Evolutionary conservation across 1,140 invertebrate species (phyloP).

Genomic region (Diachasmimorpha longicaudata): DNA sequence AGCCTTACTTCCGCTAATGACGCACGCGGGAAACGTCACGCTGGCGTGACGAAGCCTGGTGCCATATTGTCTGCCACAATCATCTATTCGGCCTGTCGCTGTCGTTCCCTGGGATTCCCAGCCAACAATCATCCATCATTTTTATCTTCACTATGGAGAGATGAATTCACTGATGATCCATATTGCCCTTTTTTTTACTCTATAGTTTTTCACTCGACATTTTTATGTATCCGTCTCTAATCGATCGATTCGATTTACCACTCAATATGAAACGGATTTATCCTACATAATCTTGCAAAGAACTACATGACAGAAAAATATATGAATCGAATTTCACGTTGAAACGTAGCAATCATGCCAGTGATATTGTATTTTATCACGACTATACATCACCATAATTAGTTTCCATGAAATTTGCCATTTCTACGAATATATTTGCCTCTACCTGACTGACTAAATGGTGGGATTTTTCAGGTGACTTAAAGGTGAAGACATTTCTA

Average conservation of each 20-base stretch:
- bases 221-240: neutral
- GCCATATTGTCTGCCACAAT: constrained; percentile 59
- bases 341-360: neutral
- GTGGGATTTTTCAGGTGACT: neutral
- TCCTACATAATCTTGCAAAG: neutral
- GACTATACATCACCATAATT: neutral
- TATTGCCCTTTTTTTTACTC: neutral
- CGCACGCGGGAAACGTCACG: constrained; percentile 56
- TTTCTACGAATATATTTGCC: neutral
- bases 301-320: neutral
- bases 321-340: neutral
- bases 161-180: too few species aligned
- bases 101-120: constrained; percentile 40
- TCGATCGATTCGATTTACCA: neutral
- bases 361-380: neutral
- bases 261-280: neutral
- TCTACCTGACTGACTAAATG: neutral
- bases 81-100: constrained; percentile 42
- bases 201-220: neutral
- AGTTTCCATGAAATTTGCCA: neutral
- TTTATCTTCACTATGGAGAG: constrained; percentile 36
- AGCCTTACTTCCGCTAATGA: constrained; percentile 57
- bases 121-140: constrained; percentile 59
- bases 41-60: constrained; percentile 41
- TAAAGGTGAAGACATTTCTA: neutral